Percentiles rank a stretch among this genome's conserved stretches.
Evolutionary conservation across 2,797 vertebrate genomes (phyloP).

Genomic region (Sternotherus odoratus): DNA sequence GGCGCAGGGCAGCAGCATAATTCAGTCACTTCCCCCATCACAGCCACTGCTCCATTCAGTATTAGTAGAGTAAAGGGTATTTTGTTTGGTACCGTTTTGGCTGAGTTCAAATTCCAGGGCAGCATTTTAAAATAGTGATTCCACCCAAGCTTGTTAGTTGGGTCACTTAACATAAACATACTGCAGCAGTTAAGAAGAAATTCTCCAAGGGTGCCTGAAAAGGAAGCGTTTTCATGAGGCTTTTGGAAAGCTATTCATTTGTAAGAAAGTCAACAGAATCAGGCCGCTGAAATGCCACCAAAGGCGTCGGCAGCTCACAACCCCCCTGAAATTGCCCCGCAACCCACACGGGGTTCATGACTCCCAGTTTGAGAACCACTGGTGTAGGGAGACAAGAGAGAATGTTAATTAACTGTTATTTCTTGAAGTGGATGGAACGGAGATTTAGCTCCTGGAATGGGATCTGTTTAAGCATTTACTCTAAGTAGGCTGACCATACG

Average conservation of each 20-base stretch:
- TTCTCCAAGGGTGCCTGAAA: background rate
- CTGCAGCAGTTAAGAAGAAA: background rate
- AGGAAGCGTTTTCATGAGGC: background rate
- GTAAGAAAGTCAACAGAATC: background rate
- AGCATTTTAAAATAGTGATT: background rate
- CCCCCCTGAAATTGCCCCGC: no score
- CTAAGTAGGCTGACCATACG: no score
- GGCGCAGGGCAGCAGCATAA: background rate
- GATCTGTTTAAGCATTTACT: no score
- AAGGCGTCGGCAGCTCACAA: no score
- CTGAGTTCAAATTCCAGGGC: background rate
- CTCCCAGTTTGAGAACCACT: no score
- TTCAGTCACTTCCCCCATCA: background rate
- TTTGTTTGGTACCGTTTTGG: background rate
- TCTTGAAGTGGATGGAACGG: no score
- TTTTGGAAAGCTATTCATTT: background rate
- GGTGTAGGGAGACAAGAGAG: no score
- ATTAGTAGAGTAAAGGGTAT: no score
- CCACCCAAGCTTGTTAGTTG: background rate
- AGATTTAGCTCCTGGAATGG: no score
- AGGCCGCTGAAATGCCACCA: no score
- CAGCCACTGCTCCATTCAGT: background rate
- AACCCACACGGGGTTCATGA: no score
- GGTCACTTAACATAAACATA: background rate
- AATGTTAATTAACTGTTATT: no score